Percentiles rank a stretch among this genome's conserved stretches.
These are phyloP conservation scores for Latrodectus geometricus DNA, from an alignment of 1,140 invertebrate genomes.

Conservation along the genomic window DNA sequence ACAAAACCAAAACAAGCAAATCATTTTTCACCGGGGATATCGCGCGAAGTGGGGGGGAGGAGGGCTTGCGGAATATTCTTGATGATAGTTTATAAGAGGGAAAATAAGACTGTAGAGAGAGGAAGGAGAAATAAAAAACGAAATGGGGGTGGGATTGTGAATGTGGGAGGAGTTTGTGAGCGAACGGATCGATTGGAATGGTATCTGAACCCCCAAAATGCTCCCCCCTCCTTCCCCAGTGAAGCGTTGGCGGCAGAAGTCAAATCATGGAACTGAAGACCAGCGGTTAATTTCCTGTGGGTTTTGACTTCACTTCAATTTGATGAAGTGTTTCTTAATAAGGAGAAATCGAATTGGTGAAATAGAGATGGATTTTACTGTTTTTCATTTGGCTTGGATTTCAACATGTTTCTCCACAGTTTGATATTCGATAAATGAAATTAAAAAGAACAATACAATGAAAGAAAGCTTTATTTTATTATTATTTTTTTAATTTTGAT, in stretches of 20 bases:
- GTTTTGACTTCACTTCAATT: not conserved
- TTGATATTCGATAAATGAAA: no score
- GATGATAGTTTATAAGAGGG: not conserved
- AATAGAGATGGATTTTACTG: not conserved
- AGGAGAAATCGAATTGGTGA: not conserved
- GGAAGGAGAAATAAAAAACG: not conserved
- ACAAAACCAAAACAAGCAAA: not conserved
- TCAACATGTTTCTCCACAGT: no score
- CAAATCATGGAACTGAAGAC: not conserved
- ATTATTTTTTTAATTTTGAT: no score
- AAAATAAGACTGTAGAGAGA: not conserved
- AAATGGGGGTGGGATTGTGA: not conserved
- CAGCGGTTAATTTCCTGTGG: not conserved
- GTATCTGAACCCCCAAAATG: not conserved
- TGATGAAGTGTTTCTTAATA: not conserved
- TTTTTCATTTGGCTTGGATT: no score
- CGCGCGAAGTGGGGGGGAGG: not conserved
- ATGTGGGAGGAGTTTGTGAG: not conserved
- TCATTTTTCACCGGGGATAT: not conserved
- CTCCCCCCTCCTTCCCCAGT: no score
- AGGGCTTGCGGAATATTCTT: not conserved
- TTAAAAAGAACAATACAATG: no score
- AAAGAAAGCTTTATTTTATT: no score
- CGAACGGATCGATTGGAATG: not conserved
- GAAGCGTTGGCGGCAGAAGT: not conserved